phyloP scores from a whole-genome alignment of 2,113 vertebrate genomes.

The Salvelinus sp. region DNA sequence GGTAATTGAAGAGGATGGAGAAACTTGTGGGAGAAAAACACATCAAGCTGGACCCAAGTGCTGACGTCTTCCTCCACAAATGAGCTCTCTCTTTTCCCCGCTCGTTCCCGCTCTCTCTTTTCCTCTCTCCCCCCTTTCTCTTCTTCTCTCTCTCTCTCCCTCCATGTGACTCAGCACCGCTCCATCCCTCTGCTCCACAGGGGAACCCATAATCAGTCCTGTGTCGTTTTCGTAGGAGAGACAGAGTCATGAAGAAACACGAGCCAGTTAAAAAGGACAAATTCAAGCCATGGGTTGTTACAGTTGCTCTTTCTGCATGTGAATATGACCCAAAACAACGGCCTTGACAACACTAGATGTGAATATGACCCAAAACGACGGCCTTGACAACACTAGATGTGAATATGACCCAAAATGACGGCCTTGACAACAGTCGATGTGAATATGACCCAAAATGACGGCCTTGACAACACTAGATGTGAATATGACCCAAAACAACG shows the following conservation, averaged over 20 bases:
- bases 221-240: slow-evolving; percentile 36
- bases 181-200: slow-evolving; percentile 19
- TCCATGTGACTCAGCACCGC: slow-evolving; percentile 23
- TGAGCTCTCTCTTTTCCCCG: slow-evolving; percentile 32
- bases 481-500: too few relatives aligned
- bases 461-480: too few relatives aligned
- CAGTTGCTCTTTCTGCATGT: slow-evolving; percentile 59
- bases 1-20: slow-evolving; percentile 28
- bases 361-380: too few relatives aligned
- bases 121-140: neutral
- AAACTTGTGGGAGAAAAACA: slow-evolving; percentile 24
- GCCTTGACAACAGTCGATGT: too few relatives aligned
- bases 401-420: too few relatives aligned
- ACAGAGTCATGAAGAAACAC: slow-evolving; percentile 43
- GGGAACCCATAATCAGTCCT: slow-evolving; percentile 65
- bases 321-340: slow-evolving; percentile 13
- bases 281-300: slow-evolving; percentile 54
- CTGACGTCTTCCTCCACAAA: slow-evolving; percentile 38
- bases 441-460: too few relatives aligned
- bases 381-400: too few relatives aligned
- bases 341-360: too few relatives aligned
- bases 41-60: slow-evolving; percentile 9
- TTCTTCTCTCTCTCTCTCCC: neutral
- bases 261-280: slow-evolving; percentile 51
- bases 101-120: neutral